Evolutionary conservation across 2,888 invertebrate genomes (phyloP).

Genomic region (Drosophila emarginata): DNA sequence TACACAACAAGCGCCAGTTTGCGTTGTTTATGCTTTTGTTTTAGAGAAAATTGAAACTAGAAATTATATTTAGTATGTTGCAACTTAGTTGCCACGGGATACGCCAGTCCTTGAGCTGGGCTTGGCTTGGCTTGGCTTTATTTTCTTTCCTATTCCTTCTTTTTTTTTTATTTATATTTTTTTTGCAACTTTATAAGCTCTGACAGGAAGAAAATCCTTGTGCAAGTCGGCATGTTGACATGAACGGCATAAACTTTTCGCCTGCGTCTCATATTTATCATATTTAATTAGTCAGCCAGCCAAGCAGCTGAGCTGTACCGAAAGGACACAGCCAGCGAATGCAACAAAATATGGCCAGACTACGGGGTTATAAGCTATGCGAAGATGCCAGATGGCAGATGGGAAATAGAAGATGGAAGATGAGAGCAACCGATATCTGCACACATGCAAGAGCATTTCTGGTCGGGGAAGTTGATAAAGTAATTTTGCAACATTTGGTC

Average conservation of each 20-base stretch:
- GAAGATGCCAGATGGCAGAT: background rate
- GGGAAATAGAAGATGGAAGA: background rate
- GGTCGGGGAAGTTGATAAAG: conserved; percentile 40
- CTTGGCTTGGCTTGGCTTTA: conserved; percentile 18
- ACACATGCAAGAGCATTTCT: conserved; percentile 31
- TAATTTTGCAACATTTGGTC: conserved; percentile 56
- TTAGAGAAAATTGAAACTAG: conserved; percentile 13
- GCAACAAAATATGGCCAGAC: conserved; percentile 52
- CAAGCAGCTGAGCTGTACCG: background rate
- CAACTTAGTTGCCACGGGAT: conserved; percentile 16
- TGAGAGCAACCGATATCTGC: conserved; percentile 4
- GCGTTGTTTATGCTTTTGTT: background rate
- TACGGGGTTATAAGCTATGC: background rate
- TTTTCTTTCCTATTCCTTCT: background rate
- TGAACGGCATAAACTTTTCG: conserved; percentile 56
- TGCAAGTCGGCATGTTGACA: conserved; percentile 59
- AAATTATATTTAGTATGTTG: conserved; percentile 16
- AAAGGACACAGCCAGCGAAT: conserved; percentile 20
- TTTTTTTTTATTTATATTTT: background rate
- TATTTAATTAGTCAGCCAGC: conserved; percentile 68
- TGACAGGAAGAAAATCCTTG: conserved; percentile 21
- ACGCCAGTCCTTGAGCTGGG: background rate
- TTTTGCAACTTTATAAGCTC: conserved; percentile 41
- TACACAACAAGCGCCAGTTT: background rate
- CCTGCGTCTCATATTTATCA: conserved; percentile 70